These are phyloP conservation scores for Hippocampus zosterae DNA, from an alignment of 2,113 vertebrate genomes.

Conservation along the genomic window DNA sequence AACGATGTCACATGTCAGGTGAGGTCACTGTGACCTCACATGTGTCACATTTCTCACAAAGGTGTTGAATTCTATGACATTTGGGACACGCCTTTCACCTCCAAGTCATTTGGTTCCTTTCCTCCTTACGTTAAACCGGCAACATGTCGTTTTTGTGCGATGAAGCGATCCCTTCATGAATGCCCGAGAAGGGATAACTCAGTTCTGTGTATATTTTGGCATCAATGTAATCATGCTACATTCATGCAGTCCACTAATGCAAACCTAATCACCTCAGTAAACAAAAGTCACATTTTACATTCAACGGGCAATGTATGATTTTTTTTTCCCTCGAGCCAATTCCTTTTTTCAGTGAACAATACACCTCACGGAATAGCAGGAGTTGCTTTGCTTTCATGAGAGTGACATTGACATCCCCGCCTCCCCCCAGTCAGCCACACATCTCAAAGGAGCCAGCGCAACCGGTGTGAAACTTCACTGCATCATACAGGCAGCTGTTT, in stretches of 20 bases:
- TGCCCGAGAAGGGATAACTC: not conserved
- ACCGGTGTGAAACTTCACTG: not conserved
- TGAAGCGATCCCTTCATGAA: not conserved
- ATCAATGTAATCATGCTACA: not conserved
- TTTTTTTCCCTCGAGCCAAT: not conserved
- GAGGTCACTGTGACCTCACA: conserved; percentile 2
- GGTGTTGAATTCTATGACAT: not conserved
- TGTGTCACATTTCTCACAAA: not conserved
- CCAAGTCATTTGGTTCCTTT: not conserved
- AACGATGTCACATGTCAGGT: not conserved
- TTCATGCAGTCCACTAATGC: not conserved
- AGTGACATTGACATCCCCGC: not conserved
- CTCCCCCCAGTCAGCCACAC: not conserved
- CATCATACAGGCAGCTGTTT: not conserved
- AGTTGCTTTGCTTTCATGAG: not conserved
- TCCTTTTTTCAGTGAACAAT: not conserved
- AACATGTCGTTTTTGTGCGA: not conserved
- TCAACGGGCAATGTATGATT: not conserved
- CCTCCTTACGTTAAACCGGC: not conserved
- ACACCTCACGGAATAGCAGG: not conserved
- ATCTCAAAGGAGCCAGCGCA: not conserved
- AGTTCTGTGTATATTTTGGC: not conserved
- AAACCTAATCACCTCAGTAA: no score
- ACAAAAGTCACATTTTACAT: not conserved
- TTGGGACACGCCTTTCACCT: not conserved